phyloP scores from a whole-genome alignment of 2,797 vertebrate species.

The Bradypus variegatus region DNA sequence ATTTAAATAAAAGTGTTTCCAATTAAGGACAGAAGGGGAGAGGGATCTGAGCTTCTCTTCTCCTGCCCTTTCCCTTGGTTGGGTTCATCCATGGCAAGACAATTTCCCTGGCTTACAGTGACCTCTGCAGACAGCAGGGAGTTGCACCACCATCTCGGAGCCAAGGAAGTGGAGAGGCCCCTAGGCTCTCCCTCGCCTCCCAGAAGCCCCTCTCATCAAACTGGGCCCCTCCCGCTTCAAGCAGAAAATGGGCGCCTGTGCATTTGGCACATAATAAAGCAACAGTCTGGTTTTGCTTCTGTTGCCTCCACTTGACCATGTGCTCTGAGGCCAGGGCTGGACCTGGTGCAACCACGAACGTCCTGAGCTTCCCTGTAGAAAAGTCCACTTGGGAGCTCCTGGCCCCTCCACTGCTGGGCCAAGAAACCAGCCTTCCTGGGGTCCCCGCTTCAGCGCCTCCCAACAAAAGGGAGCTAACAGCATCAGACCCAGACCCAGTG shows the following conservation, averaged over 20 bases:
- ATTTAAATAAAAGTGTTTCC: neutral
- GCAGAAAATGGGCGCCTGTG: neutral
- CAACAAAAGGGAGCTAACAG: neutral
- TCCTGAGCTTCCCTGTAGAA: neutral
- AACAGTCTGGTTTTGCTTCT: neutral
- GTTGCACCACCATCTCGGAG: neutral
- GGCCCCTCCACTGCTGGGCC: neutral
- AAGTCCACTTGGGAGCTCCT: neutral
- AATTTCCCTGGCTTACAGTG: slow-evolving; percentile 44
- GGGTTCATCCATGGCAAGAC: rapidly evolving
- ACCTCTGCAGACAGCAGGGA: slow-evolving; percentile 61
- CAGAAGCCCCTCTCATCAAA: neutral
- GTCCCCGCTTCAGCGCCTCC: neutral
- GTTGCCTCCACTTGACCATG: too few relatives aligned
- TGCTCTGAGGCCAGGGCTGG: neutral
- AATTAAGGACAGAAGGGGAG: neutral
- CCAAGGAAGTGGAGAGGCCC: neutral
- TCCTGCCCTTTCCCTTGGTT: neutral
- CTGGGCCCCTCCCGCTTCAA: neutral
- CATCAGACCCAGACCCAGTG: rapidly evolving
- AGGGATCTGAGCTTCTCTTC: neutral
- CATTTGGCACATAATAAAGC: rapidly evolving
- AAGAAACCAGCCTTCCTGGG: neutral
- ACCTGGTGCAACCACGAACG: rapidly evolving
- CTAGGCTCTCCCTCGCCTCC: rapidly evolving